These are phyloP conservation scores for Alectoris magna DNA, from an alignment of 2,797 vertebrate species.

Conservation along the genomic window DNA sequence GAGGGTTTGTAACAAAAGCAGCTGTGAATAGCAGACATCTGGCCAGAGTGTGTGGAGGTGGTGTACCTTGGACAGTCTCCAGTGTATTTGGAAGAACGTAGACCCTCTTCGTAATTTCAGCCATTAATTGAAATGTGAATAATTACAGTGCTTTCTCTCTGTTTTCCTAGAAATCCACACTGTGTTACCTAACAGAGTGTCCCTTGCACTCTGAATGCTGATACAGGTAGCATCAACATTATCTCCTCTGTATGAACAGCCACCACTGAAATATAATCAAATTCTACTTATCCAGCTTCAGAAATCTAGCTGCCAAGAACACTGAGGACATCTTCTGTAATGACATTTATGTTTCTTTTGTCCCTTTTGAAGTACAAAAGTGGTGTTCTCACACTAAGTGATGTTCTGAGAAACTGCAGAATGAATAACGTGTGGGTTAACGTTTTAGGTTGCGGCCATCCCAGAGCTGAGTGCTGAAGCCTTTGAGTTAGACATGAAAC, in stretches of 20 bases:
- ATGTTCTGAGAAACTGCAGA: background rate
- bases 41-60: background rate
- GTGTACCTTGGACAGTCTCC: background rate
- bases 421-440: slow-evolving; percentile 5
- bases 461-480: background rate
- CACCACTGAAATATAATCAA: background rate
- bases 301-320: background rate
- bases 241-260: background rate
- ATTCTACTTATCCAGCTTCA: background rate
- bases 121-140: background rate
- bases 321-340: background rate
- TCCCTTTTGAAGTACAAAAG: background rate
- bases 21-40: background rate
- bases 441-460: background rate
- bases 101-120: background rate
- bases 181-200: background rate
- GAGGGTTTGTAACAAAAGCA: background rate
- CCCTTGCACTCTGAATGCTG: background rate
- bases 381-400: background rate
- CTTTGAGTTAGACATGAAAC: slow-evolving; percentile 46
- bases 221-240: background rate
- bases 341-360: background rate
- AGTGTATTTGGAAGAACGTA: background rate
- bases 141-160: background rate
- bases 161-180: background rate